These are phyloP conservation scores for Plectropomus leopardus DNA, from an alignment of 2,113 vertebrate genomes.

Conservation along the genomic window DNA sequence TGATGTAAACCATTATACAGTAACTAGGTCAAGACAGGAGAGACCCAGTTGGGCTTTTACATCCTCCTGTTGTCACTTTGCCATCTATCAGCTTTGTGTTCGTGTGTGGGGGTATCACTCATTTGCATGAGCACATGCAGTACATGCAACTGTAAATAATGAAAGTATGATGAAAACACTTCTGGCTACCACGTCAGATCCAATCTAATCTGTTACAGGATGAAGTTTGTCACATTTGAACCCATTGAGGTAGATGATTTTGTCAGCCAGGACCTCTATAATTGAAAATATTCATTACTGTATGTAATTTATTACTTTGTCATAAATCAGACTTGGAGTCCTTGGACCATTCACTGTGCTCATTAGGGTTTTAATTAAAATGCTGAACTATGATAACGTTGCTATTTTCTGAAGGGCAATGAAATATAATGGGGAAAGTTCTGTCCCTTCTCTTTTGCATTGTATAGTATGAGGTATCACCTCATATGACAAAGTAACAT, in stretches of 20 bases:
- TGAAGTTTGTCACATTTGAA: slow-evolving; percentile 32
- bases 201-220: slow-evolving; percentile 1
- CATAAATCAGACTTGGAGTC: slow-evolving; percentile 52
- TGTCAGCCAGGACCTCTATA: slow-evolving; percentile 52
- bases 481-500: background rate
- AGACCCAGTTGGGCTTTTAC: slow-evolving; percentile 8
- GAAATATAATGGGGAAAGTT: slow-evolving; percentile 14
- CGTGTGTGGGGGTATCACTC: background rate
- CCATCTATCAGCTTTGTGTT: background rate
- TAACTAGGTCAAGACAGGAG: slow-evolving; percentile 53
- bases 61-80: slow-evolving; percentile 25
- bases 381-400: slow-evolving; percentile 39
- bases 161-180: background rate
- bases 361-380: slow-evolving; percentile 74
- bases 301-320: slow-evolving; percentile 70
- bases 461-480: background rate
- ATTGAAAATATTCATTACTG: slow-evolving; percentile 68
- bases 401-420: slow-evolving; percentile 46
- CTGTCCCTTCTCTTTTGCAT: background rate
- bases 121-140: background rate
- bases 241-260: slow-evolving; percentile 37
- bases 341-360: slow-evolving; percentile 37
- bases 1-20: slow-evolving; percentile 53
- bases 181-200: slow-evolving; percentile 8
- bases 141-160: background rate